Evolutionary conservation across 2,888 invertebrate genomes (phyloP), one percentile per base, ranked within the genome.

Genomic region (Dicycla oo): DNA sequence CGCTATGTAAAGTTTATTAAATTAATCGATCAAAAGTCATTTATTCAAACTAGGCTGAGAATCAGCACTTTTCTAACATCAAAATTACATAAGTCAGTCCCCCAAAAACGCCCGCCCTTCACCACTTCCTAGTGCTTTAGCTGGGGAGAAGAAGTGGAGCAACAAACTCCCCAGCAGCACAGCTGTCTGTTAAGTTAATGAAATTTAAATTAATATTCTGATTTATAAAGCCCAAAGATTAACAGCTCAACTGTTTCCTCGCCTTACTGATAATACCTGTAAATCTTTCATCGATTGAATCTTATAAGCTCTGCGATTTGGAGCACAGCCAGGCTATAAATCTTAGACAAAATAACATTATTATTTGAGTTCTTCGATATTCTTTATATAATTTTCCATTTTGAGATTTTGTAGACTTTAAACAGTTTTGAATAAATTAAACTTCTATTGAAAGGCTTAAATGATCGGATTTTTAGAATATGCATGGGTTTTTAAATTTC

Each of bases 241-340:
- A 47, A 47, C 1, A 43, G 60, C 47, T 20, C 30, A 18, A 26
- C 23, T 63, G 43, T 49, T 60, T 63, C 18, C 45, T 54, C 20
- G 20, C 47, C 20, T n/a, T 26, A 61, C 20, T n/a, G 13, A 49
- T 58, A 40, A 57, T 66, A 62, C 13, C 20, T 47, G 23, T 38
- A 57, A 68, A 65, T 72, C 49, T 64, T 61, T 68, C 30, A 67
- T 69, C 38, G 64, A 75, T 62, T 68, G 47, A 75, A 70, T 56
- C 40, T 38, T 69, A 20, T 49, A 67, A 71, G 49, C 71, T 58
- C 11, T 23, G 10, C 38, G 20, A 65, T 62, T 72, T 73, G 72
- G 61, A 75, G 34, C 26, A 49, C n/a, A 26, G n/a, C 57, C 69
- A 70, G 30, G 15, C 38, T n/a, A 15, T 49, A 64, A 60, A 57